Evolutionary conservation across 2,113 vertebrate genomes (phyloP), one percentile per base, ranked within the genome.

Genomic region (Semnornis frantzii): DNA sequence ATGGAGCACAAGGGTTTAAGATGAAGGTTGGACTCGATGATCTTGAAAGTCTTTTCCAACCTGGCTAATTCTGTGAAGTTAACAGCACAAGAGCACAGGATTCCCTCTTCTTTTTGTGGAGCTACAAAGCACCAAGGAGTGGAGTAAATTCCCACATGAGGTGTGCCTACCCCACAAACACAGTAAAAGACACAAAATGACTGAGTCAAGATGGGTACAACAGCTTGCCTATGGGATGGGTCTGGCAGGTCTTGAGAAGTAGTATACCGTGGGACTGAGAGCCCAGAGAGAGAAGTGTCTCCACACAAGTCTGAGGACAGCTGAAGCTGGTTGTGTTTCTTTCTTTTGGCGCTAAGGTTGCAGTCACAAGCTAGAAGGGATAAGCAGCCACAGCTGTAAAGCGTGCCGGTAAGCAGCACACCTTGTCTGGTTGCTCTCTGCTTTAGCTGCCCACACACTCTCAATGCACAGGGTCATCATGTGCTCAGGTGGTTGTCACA

Each of bases 1-100:
- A 85, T 27, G 57, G 0, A 89, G 62, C 63, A 93, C 65, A 82
- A 78, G 95, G 17, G 37, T 82, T 76, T 72, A 94, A 90, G 82
- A 69, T 85, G 93, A 92, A 46, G 44, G 44, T 46, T 46, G 44
- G 44, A 18, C 44, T 46, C 44, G 15, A 46, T 46, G 44, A 46
- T 46, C 7, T 46, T 17, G 16, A 17, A 46, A 15, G 44, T 46
- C 44, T 46, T 46, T 46, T 17, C 44, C 16, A 46, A 46, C 44
- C 15, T 46, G 44, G 44, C 12, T 18, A 46, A 46, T 46, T 46
- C 44, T 46, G 44, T 46, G 44, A 46, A 86, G 42, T 86, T 52
- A 88, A 79, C n/a, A 72, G 86, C 60, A 92, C 24, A 79, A 82
- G 18, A 77, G 64, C 33, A 93, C 44, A 91, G 25, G 48, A 78